Percentiles rank a stretch among this genome's conserved stretches.
Evolutionary conservation across 2,888 invertebrate species (phyloP).

Genomic region (Eupithecia centaureata): DNA sequence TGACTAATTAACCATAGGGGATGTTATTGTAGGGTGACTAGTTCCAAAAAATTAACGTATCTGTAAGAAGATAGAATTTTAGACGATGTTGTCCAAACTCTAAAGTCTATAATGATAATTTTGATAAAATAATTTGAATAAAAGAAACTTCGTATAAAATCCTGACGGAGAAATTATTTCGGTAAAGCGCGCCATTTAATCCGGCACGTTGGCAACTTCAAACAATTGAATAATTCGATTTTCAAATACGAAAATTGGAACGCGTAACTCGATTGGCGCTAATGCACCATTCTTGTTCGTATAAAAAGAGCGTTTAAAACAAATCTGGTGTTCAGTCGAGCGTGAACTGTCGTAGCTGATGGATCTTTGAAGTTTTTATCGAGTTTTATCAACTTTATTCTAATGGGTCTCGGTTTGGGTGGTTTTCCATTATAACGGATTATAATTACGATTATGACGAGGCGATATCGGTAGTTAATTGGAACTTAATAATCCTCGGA

Average conservation of each 20-base stretch:
- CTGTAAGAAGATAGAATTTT: neutral
- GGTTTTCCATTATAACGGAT: constrained; percentile 53
- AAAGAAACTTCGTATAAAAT: neutral
- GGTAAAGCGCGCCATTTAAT: constrained; percentile 33
- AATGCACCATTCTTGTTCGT: constrained; percentile 75
- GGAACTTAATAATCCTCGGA: constrained; percentile 54
- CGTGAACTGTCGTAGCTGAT: constrained; percentile 53
- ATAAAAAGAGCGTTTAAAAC: constrained; percentile 70
- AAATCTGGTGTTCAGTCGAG: constrained; percentile 66
- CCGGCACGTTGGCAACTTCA: constrained; percentile 45
- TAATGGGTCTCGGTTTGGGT: constrained; percentile 59
- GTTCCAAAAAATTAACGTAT: neutral
- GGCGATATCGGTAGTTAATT: constrained; percentile 59
- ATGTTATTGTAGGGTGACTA: constrained; percentile 7
- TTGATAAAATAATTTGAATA: neutral
- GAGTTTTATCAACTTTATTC: constrained; percentile 51
- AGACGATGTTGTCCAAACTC: neutral
- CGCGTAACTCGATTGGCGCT: constrained; percentile 74
- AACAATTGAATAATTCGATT: constrained; percentile 74
- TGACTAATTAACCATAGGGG: constrained; percentile 20
- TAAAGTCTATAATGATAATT: neutral
- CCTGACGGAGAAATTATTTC: neutral
- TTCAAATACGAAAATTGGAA: constrained; percentile 73
- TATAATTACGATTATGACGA: constrained; percentile 48
- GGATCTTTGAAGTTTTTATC: constrained; percentile 46